Evolutionary conservation across 2,888 invertebrate species (phyloP), one percentile per base, ranked within the genome.

Genomic region (Netelia virgata): DNA sequence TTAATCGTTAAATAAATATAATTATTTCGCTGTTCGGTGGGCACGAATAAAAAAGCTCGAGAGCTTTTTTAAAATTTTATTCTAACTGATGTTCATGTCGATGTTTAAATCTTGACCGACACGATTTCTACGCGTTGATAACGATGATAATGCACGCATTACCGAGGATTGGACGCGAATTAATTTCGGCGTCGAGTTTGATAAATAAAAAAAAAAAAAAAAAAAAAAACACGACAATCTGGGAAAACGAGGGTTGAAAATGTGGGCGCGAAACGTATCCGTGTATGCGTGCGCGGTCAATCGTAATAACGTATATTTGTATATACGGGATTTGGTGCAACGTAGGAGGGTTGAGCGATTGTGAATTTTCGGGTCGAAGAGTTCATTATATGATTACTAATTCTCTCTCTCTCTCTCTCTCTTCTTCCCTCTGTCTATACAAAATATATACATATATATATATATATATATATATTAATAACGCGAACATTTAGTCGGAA

Each of bases 301-400:
- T 36, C 36, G 36, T 36, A 36, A 36, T 36, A 36, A 36, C 6
- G 6, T 36, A 36, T 36, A 36, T 36, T 36, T 36, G 36, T 36
- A 36, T 6, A 36, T 36, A 36, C n/a, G 18, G 9, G 28, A 10
- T 11, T 14, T 50, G 16, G 18, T 3, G 28, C 10, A 5, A 14
- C 36, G 23, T 28, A 10, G 10, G 57, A 57, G 79, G 59, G 28
- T 55, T 68, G 50, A 36, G 20, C 47, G 59, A 59, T 28, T 73
- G 63, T 57, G 20, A 73, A 73, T 66, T 73, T 80, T 36, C 66
- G 66, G 72, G 43, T 73, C 18, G n/a, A 18, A n/a, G 66, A 73
- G 59, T 80, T 59, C 41, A 68, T 80, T 80, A 68, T 73, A 80
- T 66, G 28, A 74, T 64, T n/a, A 43, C 18, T 43, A 43, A 16